These are phyloP conservation scores for Ips typographus DNA, from an alignment of 1,140 invertebrate species.

Conservation along the genomic window DNA sequence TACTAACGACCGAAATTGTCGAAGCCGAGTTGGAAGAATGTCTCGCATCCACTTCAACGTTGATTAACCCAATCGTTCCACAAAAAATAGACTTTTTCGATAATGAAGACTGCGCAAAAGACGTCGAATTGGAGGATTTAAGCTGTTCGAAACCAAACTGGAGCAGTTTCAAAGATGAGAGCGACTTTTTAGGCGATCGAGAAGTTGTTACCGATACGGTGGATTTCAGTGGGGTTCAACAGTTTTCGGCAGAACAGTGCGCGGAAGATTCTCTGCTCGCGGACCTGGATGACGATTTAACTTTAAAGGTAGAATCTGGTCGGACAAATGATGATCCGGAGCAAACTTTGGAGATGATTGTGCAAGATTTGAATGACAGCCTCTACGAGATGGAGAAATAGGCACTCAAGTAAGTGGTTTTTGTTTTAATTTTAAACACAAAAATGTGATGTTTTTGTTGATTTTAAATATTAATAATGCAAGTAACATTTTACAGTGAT, in stretches of 20 bases:
- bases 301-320: not conserved
- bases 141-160: not conserved
- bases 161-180: not conserved
- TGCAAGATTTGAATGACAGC: conserved; percentile 36
- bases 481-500: too few species aligned
- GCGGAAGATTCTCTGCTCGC: conserved; percentile 19
- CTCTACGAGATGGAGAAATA: not conserved
- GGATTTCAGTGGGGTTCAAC: too few species aligned
- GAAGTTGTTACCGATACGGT: not conserved
- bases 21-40: conserved; percentile 18
- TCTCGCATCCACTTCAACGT: conserved; percentile 3
- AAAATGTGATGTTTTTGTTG: too few species aligned
- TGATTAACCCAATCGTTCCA: too few species aligned
- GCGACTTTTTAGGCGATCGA: not conserved
- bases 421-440: too few species aligned
- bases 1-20: conserved; percentile 9
- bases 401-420: too few species aligned
- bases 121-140: conserved; percentile 23
- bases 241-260: not conserved
- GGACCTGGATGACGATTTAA: conserved; percentile 21
- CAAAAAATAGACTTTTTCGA: not conserved
- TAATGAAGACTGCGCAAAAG: conserved; percentile 25
- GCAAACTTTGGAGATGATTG: conserved; percentile 36
- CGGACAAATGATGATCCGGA: conserved; percentile 18
- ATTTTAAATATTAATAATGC: too few species aligned